A percentile compares a stretch with the other conserved stretches of the same genome.
These are phyloP conservation scores for Holacanthus passer DNA, from an alignment of 2,113 vertebrate genomes.

Conservation along the genomic window DNA sequence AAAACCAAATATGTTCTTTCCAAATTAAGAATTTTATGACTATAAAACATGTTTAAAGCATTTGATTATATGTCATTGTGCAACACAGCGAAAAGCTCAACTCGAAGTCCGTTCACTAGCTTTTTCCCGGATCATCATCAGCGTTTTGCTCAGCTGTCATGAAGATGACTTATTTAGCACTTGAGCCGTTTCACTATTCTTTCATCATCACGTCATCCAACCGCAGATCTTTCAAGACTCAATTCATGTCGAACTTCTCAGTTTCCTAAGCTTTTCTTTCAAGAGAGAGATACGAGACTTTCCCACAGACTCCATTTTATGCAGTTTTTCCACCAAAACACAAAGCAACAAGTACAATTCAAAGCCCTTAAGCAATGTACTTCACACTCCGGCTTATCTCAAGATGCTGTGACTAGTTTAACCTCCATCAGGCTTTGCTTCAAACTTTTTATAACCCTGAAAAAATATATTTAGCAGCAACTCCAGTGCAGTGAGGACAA, in stretches of 20 bases:
- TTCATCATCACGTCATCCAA: neutral
- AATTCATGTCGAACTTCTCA: neutral
- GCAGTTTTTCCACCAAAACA: neutral
- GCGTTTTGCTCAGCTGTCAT: neutral
- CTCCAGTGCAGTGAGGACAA: neutral
- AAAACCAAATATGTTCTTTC: neutral
- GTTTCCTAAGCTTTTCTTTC: neutral
- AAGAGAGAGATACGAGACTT: neutral
- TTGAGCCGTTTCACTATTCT: neutral
- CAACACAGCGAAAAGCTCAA: neutral
- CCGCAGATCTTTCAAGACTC: neutral
- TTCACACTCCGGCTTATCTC: neutral
- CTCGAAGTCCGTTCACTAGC: neutral
- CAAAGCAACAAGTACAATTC: neutral
- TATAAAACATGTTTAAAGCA: neutral
- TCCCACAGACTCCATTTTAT: neutral
- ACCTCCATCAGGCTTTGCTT: constrained; percentile 11
- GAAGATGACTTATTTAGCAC: neutral
- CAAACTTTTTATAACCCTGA: constrained; percentile 32
- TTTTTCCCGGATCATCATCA: neutral
- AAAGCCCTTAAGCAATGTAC: neutral
- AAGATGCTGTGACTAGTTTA: neutral
- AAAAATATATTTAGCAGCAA: constrained; percentile 1
- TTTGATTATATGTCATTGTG: neutral
- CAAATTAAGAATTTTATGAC: too few species aligned